Base-by-base conservation (phyloP, 2,113 vertebrate genomes). In the Baryphthengus martii region DNA sequence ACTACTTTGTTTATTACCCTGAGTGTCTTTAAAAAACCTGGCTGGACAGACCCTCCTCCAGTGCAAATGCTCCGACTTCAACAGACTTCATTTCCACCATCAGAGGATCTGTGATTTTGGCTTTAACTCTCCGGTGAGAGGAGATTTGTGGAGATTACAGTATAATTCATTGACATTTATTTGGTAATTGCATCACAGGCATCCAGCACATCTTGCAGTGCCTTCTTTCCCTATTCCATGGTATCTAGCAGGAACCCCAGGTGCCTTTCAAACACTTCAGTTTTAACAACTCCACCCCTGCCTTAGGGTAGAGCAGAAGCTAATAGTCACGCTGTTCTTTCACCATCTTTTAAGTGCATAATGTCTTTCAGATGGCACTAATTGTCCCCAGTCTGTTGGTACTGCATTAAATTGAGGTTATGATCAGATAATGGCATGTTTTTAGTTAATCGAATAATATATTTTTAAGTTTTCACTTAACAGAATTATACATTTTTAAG, bases 141-240 rank as follows among this genome's bases (percentile, higher is more conserved):
- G 35, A 93, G 55, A 91, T 76, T 74, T 88, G 85, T 59, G 67
- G 72, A 86, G 59, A 88, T 93, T 90, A 83, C 63, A 13, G 33
- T 47, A 61, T 84, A 95, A 94, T 91, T 85, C 94, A 94, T 67
- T 93, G 82, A 86, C 35, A 56, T 80, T 72, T 90, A 58, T 88
- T 88, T 50, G 4, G 70, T 79, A 95, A 92, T 79, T 85, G 66
- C 56, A 78, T 73, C 74, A 65, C 56, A 79, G 62, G 44, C 40
- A 79, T 82, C 25, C 49, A 80, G 56, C 2, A 0, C 3, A 1
- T 75, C 70, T 91, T 72, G n/a, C 47, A 23, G 56, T 83, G 70
- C 71, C 39, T 70, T 90, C 39, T 73, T 91, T 79, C 37, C 29
- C 53, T n/a, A 6, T 62, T 89, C 58, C n/a, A 17, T 12, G 8